Conservation (phyloP, 1,140 invertebrate species). For the Anastrepha obliqua region DNA sequence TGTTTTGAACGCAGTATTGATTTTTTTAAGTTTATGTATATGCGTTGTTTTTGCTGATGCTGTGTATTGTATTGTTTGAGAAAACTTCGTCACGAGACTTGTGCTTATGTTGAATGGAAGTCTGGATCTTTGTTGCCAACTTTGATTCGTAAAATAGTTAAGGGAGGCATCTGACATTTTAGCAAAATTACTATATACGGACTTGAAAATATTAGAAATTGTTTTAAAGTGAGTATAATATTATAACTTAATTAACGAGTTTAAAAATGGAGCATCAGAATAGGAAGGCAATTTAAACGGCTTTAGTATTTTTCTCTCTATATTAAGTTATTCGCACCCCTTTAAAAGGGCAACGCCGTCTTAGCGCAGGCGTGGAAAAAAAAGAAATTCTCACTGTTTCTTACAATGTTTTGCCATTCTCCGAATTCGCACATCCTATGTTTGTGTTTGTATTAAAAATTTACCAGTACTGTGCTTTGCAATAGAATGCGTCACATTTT, state of each 20-base stretch:
- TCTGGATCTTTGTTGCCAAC: neutral
- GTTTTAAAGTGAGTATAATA: constrained; percentile 29
- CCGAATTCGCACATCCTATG: constrained; percentile 10
- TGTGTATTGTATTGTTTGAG: neutral
- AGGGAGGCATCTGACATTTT: neutral
- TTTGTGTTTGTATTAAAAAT: neutral
- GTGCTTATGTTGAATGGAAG: neutral
- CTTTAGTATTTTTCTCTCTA: neutral
- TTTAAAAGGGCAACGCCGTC: neutral
- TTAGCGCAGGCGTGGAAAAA: constrained; percentile 34
- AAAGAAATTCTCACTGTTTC: neutral
- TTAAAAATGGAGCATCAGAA: neutral
- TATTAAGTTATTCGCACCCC: neutral
- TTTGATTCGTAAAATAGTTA: neutral
- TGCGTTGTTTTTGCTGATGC: neutral
- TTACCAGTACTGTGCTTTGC: neutral
- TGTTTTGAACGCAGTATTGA: neutral
- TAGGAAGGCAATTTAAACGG: neutral
- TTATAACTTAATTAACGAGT: neutral
- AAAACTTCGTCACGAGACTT: constrained; percentile 28
- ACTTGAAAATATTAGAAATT: neutral
- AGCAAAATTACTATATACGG: neutral
- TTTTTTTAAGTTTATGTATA: constrained; percentile 25
- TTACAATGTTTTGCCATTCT: neutral
- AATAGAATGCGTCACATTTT: constrained; percentile 18